Percentiles rank a stretch among this genome's conserved stretches.
phyloP scores from a whole-genome alignment of 2,888 invertebrate genomes.

The Lobophora halterata region DNA sequence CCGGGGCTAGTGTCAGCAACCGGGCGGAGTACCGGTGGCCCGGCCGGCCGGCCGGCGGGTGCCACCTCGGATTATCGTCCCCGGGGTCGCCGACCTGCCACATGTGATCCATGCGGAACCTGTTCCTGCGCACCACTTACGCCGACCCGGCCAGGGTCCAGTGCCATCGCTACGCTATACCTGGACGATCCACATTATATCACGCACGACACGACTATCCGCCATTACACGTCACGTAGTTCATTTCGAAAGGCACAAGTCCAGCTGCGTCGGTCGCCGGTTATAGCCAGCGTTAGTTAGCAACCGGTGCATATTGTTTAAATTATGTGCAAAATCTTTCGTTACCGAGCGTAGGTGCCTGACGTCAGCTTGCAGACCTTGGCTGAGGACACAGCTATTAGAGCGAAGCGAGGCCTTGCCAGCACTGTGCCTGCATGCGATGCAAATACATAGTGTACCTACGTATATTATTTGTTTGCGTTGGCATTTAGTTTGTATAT shows the following conservation, averaged over 20 bases:
- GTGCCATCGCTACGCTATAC: conserved; percentile 37
- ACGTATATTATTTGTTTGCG: conserved; percentile 28
- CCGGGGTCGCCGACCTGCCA: conserved; percentile 67
- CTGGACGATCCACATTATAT: conserved; percentile 34
- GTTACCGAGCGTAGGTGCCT: conserved; percentile 62
- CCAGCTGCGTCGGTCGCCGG: conserved; percentile 2
- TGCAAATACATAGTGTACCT: conserved; percentile 45
- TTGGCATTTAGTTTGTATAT: conserved; percentile 23
- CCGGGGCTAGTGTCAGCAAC: conserved; percentile 16
- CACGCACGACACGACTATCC: conserved; percentile 21
- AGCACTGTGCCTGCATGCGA: conserved; percentile 64
- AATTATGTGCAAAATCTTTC: conserved; percentile 55
- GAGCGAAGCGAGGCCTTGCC: conserved; percentile 67
- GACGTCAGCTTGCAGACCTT: conserved; percentile 72
- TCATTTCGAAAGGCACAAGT: conserved; percentile 21
- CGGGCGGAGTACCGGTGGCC: conserved; percentile 29
- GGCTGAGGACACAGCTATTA: conserved; percentile 71
- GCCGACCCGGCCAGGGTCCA: conserved; percentile 48
- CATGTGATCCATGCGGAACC: conserved; percentile 71
- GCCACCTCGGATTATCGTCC: conserved; percentile 58
- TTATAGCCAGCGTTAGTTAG: conserved; percentile 31
- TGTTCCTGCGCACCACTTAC: conserved; percentile 69
- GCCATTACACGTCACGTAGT: conserved; percentile 14
- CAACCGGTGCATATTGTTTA: conserved; percentile 35
- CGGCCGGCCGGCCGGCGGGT: conserved; percentile 38